Evolutionary conservation across 2,797 vertebrate species (phyloP), one percentile per base, ranked within the genome.

Genomic region (Anguilla megastoma): DNA sequence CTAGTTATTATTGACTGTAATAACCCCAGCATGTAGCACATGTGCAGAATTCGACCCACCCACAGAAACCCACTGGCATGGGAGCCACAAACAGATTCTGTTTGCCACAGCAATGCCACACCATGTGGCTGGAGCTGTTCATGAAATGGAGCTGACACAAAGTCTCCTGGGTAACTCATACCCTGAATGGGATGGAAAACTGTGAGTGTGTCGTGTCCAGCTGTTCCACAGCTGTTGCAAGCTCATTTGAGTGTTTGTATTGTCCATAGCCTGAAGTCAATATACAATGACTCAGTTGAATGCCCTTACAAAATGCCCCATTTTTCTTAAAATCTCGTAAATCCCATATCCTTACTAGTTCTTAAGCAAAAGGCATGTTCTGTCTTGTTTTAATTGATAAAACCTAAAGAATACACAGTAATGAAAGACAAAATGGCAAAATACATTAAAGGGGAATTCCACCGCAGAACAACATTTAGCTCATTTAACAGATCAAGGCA

Each of bases 1-100:
- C 18, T 84, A 84, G 36, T 84, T 56, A 84, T 52, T 56, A 27
- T 54, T 84, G 33, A 84, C 14, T 48, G 50, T 50, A 50, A 83
- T 83, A 83, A 50, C 30, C 48, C n/a, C 50, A 54, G 83, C 21
- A 14, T 84, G 21, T 84, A n/a, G n/a, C 83, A 84, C 8, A 27
- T 84, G 52, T 84, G 50, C 52, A n/a, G 36, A 56, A 5, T 52
- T 52, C 0, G 24, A 54, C 16, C n/a, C 80, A 14, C 71, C 36
- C 36, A 41, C 36, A 41, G 36, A 41, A 41, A 50, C 83, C 83
- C 24, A 0, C 50, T 27, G 24, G 2, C 27, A 18, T 48, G 33
- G 41, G 48, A 6, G 18, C 50, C 54, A 10, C 27, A n/a, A 52
- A 52, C 80, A 50, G 33, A 50, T 36, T 48, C 24, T 24, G 8